Evolutionary conservation across 2,113 vertebrate species (phyloP).

Genomic region (Sinocyclocheilus anophthalmus): DNA sequence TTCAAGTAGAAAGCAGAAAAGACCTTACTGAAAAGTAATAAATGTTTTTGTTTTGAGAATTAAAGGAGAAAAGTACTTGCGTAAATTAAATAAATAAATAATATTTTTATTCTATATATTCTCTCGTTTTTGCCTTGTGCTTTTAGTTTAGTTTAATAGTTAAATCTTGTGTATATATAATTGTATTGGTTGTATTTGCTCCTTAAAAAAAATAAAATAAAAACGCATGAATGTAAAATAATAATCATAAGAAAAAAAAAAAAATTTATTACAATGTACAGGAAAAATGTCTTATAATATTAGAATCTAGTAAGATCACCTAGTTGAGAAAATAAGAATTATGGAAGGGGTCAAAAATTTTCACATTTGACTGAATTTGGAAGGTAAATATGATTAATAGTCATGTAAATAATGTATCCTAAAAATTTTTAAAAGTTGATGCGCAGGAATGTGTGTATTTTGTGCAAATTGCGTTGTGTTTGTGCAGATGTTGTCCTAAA

Average conservation of each 20-base stretch:
- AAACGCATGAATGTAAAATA: too few relatives aligned
- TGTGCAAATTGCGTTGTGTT: background rate
- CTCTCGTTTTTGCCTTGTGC: too few relatives aligned
- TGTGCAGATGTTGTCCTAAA: background rate
- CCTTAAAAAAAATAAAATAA: background rate
- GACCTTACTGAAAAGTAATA: too few relatives aligned
- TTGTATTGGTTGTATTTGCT: background rate
- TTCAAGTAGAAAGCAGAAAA: too few relatives aligned
- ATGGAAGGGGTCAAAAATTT: background rate
- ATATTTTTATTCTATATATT: too few relatives aligned
- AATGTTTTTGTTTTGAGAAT: too few relatives aligned
- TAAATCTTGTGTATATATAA: background rate
- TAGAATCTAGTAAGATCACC: background rate
- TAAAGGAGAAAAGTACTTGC: too few relatives aligned
- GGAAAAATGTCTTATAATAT: background rate
- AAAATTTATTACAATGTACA: background rate
- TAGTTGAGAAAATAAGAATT: background rate
- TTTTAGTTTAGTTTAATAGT: too few relatives aligned
- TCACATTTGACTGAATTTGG: too few relatives aligned
- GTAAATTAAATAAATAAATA: too few relatives aligned
- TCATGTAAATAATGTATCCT: background rate
- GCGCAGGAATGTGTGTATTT: background rate
- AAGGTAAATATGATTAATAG: background rate
- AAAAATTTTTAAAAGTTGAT: background rate
- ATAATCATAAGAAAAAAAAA: background rate